Base-by-base conservation (phyloP, 2,113 vertebrate genomes). In the Zeus faber region DNA sequence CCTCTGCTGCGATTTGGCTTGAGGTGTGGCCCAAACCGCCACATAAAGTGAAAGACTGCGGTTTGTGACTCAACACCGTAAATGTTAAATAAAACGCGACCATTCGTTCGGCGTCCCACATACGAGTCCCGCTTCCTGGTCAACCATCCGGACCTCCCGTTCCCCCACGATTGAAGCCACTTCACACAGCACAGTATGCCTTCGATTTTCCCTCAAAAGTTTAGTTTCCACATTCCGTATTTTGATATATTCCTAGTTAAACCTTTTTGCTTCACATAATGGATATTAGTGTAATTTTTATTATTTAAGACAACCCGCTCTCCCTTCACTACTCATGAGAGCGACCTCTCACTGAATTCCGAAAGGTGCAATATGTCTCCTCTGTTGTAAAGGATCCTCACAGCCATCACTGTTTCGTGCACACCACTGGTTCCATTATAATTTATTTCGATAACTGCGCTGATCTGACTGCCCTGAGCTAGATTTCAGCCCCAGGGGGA, bases 341-440 rank as follows among this genome's bases (percentile, higher is more conserved):
- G 71, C 64, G 69, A 64, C 69, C 73, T 77, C 52, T 72, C 49
- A 66, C 70, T 41, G 65, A 79, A 76, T 73, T 80, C 79, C 81
- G 76, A 77, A 81, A 79, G 77, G 82, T 87, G 80, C 84, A 89
- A 87, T 89, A 89, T 48, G 54, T 74, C 57, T 50, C 62, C 23
- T 29, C 33, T 52, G 68, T 37, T 76, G 67, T 24, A 46, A 27
- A 48, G 75, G 70, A 62, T 67, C 71, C 67, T 70, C 67, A 70
- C 78, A 72, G 70, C 72, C 64, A 70, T 83, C 80, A 83, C 81
- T 80, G 84, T 76, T 58, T 69, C 18, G 23, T 80, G 65, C 66
- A 26, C 74, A 70, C 76, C 83, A 77, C 79, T 79, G 78, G 76
- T 77, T 58, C 65, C 49, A 55, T 79, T 74, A 23, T 83, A 84